These are phyloP conservation scores for Premnoplex brunnescens DNA, from an alignment of 2,797 vertebrate species.

Conservation along the genomic window DNA sequence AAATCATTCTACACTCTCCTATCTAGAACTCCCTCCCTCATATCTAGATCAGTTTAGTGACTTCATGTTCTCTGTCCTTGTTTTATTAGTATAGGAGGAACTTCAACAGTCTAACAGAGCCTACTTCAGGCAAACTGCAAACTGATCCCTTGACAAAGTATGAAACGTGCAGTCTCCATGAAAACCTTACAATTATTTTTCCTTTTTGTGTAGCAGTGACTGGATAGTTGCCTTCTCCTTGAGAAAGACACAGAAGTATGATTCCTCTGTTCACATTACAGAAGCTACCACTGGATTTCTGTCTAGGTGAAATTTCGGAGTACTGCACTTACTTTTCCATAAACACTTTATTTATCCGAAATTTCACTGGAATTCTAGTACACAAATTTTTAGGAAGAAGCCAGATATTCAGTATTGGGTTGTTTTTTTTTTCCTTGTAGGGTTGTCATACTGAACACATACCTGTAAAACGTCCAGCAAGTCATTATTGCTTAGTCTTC, in stretches of 20 bases:
- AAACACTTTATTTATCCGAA: neutral
- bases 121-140: neutral
- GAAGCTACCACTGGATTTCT: neutral
- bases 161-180: accelerated
- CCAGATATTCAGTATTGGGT: neutral
- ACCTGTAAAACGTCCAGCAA: neutral
- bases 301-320: neutral
- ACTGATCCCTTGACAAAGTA: neutral
- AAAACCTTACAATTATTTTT: neutral
- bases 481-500: neutral
- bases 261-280: neutral
- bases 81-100: neutral
- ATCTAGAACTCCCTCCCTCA: neutral
- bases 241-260: neutral
- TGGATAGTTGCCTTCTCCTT: neutral
- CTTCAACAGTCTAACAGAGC: neutral
- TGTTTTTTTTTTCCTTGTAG: neutral
- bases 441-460: neutral
- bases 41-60: neutral
- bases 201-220: neutral
- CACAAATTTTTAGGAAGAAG: neutral
- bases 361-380: neutral
- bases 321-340: neutral
- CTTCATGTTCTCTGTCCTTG: neutral
- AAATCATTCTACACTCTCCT: neutral